A percentile compares a stretch with the other conserved stretches of the same genome.
Evolutionary conservation across 2,888 invertebrate species (phyloP).

Genomic region (Tenthredo notha): DNA sequence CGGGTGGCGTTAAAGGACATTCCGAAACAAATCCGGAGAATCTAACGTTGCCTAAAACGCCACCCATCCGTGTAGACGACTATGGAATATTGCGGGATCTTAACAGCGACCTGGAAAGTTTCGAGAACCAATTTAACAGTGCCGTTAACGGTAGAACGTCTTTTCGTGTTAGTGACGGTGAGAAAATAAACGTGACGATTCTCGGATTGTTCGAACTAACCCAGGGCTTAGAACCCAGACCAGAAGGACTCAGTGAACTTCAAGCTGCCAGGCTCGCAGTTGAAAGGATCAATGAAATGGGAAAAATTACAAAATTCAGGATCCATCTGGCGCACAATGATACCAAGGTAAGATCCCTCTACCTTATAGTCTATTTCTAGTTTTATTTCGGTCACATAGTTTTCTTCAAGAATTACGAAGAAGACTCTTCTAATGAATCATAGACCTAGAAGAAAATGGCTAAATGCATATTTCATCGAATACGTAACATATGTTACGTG

Average conservation of each 20-base stretch:
- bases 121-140: conserved; percentile 48
- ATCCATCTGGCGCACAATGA: conserved; percentile 90
- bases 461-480: neutral
- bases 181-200: conserved; percentile 82
- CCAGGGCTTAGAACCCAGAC: conserved; percentile 82
- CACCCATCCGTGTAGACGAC: conserved; percentile 69
- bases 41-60: conserved; percentile 65
- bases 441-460: neutral
- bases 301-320: conserved; percentile 86
- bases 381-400: neutral
- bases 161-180: conserved; percentile 55
- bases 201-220: conserved; percentile 91
- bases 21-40: conserved; percentile 50
- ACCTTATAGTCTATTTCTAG: neutral
- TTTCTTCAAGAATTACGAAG: neutral
- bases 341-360: conserved; percentile 86
- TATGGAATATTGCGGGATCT: conserved; percentile 57
- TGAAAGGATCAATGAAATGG: conserved; percentile 87
- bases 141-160: conserved; percentile 58
- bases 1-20: conserved; percentile 38
- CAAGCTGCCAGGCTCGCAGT: conserved; percentile 90
- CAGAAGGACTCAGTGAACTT: conserved; percentile 87
- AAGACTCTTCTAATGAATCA: neutral
- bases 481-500: neutral
- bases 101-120: conserved; percentile 5